A percentile compares a stretch with the other conserved stretches of the same genome.
phyloP scores from a whole-genome alignment of 2,113 vertebrate genomes.

The Micromys minutus region DNA sequence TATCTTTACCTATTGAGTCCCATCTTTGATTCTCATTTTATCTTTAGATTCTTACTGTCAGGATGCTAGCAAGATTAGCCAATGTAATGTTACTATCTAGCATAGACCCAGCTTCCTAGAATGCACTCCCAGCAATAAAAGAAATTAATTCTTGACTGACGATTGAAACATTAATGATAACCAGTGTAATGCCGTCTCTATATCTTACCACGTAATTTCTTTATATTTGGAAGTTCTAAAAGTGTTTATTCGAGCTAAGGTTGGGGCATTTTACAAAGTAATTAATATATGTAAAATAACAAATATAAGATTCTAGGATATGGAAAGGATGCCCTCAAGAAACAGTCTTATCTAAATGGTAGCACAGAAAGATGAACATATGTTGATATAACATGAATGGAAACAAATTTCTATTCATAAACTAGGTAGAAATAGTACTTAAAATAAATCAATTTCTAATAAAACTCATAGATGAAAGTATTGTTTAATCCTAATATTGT shows the following conservation, averaged over 20 bases:
- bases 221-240: not conserved
- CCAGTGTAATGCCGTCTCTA: not conserved
- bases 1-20: not conserved
- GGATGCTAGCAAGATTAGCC: not conserved
- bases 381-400: not conserved
- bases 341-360: not conserved
- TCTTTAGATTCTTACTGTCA: not conserved
- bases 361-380: not conserved
- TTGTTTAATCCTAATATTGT: conserved; percentile 38
- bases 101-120: not conserved
- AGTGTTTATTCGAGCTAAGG: not conserved
- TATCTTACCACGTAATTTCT: not conserved
- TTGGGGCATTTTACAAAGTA: not conserved
- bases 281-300: not conserved
- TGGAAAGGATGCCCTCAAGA: not conserved
- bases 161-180: not conserved
- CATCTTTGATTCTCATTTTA: not conserved
- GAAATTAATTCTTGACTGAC: not conserved
- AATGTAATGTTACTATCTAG: not conserved
- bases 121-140: not conserved
- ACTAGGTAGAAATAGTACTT: conserved; percentile 9
- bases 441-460: not conserved
- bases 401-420: conserved; percentile 44
- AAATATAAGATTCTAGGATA: not conserved
- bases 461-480: conserved; percentile 47